Conservation (phyloP, 2,888 invertebrate species). For the Catocala sponsa region DNA sequence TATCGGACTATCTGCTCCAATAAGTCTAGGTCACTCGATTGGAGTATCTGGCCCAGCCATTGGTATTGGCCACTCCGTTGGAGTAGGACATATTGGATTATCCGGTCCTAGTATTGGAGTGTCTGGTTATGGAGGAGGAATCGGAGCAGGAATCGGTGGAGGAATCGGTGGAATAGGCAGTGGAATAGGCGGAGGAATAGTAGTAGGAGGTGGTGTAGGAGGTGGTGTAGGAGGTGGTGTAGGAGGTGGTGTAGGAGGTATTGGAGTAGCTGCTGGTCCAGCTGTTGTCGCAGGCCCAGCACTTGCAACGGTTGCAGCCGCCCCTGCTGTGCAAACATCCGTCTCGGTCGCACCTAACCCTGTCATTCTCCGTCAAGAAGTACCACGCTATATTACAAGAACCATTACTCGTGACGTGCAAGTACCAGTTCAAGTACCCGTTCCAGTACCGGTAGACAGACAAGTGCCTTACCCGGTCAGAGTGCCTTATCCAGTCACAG, state of each 20-base stretch:
- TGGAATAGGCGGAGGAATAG: conserved; percentile 47
- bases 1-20: conserved; percentile 37
- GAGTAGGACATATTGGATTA: conserved; percentile 38
- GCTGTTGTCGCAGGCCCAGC: conserved; percentile 50
- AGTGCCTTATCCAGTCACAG: conserved; percentile 85
- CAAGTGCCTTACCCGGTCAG: conserved; percentile 83
- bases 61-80: conserved; percentile 38
- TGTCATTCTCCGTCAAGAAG: conserved; percentile 79
- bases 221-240: conserved; percentile 18
- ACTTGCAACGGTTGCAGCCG: conserved; percentile 55
- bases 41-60: conserved; percentile 29
- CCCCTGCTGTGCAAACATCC: conserved; percentile 71
- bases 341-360: conserved; percentile 79
- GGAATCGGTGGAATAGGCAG: conserved; percentile 26
- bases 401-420: conserved; percentile 81
- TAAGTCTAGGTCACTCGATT: conserved; percentile 13
- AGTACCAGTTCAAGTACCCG: conserved; percentile 82
- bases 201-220: conserved; percentile 23
- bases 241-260: background rate
- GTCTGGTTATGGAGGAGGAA: conserved; percentile 16
- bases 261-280: conserved; percentile 34
- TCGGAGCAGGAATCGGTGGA: conserved; percentile 22
- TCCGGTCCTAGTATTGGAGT: conserved; percentile 31
- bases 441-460: conserved; percentile 82
- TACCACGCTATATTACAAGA: conserved; percentile 79